phyloP scores from a whole-genome alignment of 2,797 vertebrate species.

The Streptopelia turtur region DNA sequence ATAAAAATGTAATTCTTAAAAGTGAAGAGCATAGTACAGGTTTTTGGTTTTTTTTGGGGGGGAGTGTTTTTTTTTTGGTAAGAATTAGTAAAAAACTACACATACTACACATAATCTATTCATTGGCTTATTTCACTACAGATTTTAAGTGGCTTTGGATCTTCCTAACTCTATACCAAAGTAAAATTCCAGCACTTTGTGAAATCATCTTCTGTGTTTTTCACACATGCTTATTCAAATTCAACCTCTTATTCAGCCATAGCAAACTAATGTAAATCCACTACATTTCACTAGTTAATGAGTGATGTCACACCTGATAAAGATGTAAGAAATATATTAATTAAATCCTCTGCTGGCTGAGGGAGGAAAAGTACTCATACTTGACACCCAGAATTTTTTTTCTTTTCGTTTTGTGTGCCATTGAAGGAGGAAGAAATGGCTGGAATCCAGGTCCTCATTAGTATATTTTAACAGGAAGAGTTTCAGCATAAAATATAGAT shows the following conservation, averaged over 20 bases:
- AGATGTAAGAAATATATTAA: neutral
- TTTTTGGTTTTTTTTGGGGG: no score
- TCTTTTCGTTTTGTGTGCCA: neutral
- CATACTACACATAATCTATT: neutral
- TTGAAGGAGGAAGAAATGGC: neutral
- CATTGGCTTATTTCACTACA: neutral
- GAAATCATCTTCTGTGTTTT: neutral
- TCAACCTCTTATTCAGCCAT: neutral
- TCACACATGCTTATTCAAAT: neutral
- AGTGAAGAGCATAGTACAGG: neutral
- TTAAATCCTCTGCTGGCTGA: neutral
- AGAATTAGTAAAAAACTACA: neutral
- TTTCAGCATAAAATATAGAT: neutral
- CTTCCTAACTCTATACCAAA: neutral
- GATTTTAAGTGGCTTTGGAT: neutral
- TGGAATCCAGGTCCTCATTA: constrained; percentile 2
- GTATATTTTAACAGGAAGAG: neutral
- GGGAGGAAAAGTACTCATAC: neutral
- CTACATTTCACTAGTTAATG: neutral
- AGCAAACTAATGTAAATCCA: neutral
- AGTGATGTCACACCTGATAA: neutral
- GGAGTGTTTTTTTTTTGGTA: neutral
- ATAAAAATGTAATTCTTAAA: neutral
- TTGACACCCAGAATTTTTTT: neutral
- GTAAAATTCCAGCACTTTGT: neutral